phyloP scores from a whole-genome alignment of 2,888 invertebrate species.

The Agrochola circellaris region DNA sequence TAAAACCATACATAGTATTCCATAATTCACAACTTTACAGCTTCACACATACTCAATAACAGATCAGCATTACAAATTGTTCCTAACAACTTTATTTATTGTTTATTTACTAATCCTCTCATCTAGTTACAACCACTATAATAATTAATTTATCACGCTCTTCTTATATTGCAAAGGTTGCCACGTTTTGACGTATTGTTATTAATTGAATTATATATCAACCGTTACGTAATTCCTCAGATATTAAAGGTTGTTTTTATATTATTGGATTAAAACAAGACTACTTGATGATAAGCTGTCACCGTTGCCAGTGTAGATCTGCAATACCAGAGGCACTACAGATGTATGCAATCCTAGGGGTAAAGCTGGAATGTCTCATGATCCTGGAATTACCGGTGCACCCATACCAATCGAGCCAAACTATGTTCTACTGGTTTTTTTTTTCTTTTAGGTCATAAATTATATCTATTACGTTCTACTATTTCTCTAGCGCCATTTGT shows the following conservation, averaged over 20 bases:
- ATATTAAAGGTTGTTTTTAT: not conserved
- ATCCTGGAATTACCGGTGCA: not conserved
- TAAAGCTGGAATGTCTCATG: not conserved
- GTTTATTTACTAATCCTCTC: conserved; percentile 22
- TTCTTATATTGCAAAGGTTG: conserved; percentile 16
- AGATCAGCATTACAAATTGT: conserved; percentile 11
- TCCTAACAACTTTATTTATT: conserved; percentile 24
- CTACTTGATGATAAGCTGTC: not conserved
- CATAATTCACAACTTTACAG: not conserved
- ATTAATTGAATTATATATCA: conserved; percentile 34
- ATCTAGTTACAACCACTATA: conserved; percentile 6
- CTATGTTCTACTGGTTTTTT: not conserved
- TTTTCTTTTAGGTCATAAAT: not conserved
- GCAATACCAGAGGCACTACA: not conserved
- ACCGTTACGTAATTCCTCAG: not conserved
- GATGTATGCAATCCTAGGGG: not conserved
- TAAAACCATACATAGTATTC: not conserved
- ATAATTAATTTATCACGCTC: conserved; percentile 42
- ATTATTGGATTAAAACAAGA: not conserved
- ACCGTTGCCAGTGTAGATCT: not conserved
- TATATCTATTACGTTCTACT: not conserved
- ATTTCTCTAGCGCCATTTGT: not conserved
- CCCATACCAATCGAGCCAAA: not conserved
- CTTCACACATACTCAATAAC: conserved; percentile 12
- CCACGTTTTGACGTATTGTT: conserved; percentile 22